These are phyloP conservation scores for Petromus typicus DNA, from an alignment of 2,113 vertebrate species.

Conservation along the genomic window DNA sequence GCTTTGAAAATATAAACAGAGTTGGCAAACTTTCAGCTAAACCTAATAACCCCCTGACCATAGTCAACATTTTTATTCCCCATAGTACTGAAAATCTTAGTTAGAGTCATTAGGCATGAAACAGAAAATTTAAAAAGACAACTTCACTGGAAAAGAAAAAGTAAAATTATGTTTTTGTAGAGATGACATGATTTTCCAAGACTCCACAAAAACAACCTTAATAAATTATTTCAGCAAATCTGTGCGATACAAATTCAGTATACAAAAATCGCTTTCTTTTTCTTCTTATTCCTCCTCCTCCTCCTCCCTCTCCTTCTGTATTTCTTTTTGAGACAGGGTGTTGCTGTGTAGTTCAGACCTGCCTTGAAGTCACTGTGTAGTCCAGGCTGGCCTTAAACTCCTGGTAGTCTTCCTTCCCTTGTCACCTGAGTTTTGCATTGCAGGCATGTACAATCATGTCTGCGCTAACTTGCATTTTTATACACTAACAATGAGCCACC, in stretches of 20 bases:
- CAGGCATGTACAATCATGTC: neutral
- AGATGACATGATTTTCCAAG: neutral
- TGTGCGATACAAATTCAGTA: neutral
- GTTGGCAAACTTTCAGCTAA: neutral
- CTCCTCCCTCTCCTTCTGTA: accelerated
- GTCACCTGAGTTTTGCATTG: neutral
- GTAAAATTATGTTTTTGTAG: neutral
- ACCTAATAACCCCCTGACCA: neutral
- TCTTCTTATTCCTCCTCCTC: no score
- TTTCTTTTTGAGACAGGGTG: neutral
- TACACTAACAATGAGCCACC: neutral
- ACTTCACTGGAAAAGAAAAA: neutral
- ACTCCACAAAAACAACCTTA: neutral
- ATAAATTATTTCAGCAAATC: neutral
- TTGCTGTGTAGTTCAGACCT: neutral
- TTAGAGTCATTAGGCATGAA: neutral
- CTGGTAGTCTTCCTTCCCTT: neutral
- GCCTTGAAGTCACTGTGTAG: neutral
- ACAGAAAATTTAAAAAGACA: neutral
- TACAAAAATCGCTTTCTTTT: neutral
- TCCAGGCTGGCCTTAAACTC: neutral
- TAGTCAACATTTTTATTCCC: neutral
- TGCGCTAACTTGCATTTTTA: neutral
- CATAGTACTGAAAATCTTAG: neutral
- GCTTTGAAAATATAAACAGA: neutral